Conservation (phyloP, 2,113 vertebrate species). For the Passerina amoena region DNA sequence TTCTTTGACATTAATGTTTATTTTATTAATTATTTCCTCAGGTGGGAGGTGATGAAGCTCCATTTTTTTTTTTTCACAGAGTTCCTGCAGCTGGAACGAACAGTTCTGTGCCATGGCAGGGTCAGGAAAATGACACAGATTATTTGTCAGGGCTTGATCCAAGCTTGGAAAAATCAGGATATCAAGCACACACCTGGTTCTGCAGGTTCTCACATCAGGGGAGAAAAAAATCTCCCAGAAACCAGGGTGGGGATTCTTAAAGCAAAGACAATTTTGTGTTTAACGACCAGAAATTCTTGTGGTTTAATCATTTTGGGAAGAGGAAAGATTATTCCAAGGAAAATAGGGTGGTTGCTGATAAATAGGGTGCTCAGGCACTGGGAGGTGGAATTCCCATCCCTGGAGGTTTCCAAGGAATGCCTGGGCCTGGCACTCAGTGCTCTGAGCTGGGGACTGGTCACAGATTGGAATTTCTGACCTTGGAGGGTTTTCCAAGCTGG, state of each 20-base stretch:
- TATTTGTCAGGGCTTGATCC: neutral
- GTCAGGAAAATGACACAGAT: neutral
- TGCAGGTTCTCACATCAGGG: neutral
- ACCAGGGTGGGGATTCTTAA: neutral
- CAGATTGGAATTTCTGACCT: neutral
- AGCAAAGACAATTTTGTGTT: neutral
- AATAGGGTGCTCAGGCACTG: neutral
- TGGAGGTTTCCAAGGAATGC: neutral
- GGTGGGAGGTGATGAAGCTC: neutral
- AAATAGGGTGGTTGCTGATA: neutral
- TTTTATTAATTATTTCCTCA: neutral
- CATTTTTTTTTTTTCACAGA: neutral
- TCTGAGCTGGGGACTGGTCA: neutral
- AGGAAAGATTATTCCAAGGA: neutral
- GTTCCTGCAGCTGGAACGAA: neutral
- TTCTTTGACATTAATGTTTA: neutral
- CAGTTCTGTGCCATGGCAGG: neutral
- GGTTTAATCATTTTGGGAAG: neutral
- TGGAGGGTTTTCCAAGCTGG: neutral
- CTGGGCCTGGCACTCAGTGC: neutral
- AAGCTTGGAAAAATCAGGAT: neutral
- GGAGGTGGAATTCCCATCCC: neutral
- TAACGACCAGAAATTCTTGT: fast-evolving
- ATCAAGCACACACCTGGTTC: neutral
- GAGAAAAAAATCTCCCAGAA: neutral